These are phyloP conservation scores for Philaenus spumarius DNA, from an alignment of 1,140 invertebrate genomes.

Conservation along the genomic window DNA sequence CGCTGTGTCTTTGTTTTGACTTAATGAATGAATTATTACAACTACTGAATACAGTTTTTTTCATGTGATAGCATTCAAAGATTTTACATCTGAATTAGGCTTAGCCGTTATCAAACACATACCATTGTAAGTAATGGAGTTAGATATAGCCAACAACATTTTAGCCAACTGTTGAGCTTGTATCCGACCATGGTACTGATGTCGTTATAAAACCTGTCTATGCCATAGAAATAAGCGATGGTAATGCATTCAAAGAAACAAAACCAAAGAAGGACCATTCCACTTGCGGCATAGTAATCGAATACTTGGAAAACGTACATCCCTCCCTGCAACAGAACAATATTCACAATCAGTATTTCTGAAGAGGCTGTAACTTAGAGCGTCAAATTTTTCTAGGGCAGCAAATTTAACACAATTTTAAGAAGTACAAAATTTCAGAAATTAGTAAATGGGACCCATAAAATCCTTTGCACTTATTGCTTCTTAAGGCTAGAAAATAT, in stretches of 20 bases:
- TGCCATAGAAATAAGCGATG: conserved; percentile 59
- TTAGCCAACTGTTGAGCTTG: conserved; percentile 40
- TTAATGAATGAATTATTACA: conserved; percentile 22
- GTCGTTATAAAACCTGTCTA: conserved; percentile 50
- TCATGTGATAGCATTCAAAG: not conserved
- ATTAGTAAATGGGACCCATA: too few relatives aligned
- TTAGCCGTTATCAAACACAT: too few relatives aligned
- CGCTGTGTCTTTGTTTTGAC: too few relatives aligned
- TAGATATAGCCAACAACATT: conserved; percentile 52
- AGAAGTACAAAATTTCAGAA: too few relatives aligned
- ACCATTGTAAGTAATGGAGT: conserved; percentile 54
- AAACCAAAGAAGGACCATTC: conserved; percentile 59
- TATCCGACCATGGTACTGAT: conserved; percentile 59
- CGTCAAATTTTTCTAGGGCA: too few relatives aligned
- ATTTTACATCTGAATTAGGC: not conserved
- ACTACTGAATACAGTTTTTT: not conserved
- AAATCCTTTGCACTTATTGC: too few relatives aligned
- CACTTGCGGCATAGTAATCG: conserved; percentile 81
- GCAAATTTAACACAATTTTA: too few relatives aligned
- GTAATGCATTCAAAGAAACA: conserved; percentile 59
- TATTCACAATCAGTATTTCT: too few relatives aligned
- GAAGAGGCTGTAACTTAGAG: too few relatives aligned
- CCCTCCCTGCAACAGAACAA: conserved; percentile 71
- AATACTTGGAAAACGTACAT: conserved; percentile 87
- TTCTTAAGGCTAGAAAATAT: too few relatives aligned